Evolutionary conservation across 1,140 invertebrate genomes (phyloP), one percentile per base, ranked within the genome.

Genomic region (Panagrolaimus sp.): DNA sequence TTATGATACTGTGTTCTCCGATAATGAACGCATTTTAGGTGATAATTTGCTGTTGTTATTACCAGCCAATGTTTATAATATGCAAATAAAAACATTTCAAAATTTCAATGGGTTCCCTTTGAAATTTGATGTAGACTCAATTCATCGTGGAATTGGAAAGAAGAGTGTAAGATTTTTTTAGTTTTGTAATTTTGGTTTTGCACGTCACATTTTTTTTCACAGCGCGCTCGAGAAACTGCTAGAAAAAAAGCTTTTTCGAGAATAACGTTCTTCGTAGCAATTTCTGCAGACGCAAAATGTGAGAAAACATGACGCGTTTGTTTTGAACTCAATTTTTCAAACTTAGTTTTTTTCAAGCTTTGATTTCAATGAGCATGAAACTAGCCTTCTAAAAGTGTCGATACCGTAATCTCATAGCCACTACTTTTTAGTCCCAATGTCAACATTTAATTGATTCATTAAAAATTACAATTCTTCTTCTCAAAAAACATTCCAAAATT

Each of bases 401-500:
- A n/a, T n/a, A n/a, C n/a, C n/a, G 20, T 53, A 9, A 53, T 53
- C 27, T 9, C 11, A n/a, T 14, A 9, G 20, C n/a, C n/a, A n/a
- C n/a, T n/a, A n/a, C n/a, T 57, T 57, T 23, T 14, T 27, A 57
- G 51, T 25, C 51, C 0, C 5, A 57, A 25, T 27, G 27, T 3
- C 20, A 20, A n/a, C 20, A 27, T 11, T 27, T 57, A 8, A 57
- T 57, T 2, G n/a, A 20, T 27, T 25, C 20, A 14, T 27, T 57
- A n/a, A 57, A 57, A 57, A 57, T 27, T 11, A 57, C 51, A 20
- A 27, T 57, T 11, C 11, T 57, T 27, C 51, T 57, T 11, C 51
- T 57, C 51, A 57, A 25, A 27, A 57, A 57, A 57, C 51, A 57
- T 27, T 25, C 20, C 11, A 57, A 57, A 20, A 20, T 57, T 27